Evolutionary conservation across 2,888 invertebrate genomes (phyloP), one percentile per base, ranked within the genome.

Genomic region (Lepeophtheirus nordmannii): DNA sequence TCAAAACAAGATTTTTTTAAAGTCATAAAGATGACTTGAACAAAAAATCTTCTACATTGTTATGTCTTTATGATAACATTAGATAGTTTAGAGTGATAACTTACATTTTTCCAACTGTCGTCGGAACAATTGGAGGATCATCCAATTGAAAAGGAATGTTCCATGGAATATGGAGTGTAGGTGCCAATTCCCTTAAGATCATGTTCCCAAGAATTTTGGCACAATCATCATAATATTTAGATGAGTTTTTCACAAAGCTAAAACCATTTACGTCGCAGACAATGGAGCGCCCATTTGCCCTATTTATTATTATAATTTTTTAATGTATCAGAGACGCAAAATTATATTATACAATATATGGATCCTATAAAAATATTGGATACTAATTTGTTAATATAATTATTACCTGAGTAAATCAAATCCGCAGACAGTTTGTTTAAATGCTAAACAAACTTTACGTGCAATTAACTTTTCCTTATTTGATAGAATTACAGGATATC

Each of bases 221-320:
- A 76, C 96, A 97, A 74, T 99, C 98, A 76, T 99, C 98, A 75
- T 99, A 99, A 78, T 99, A 99, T 75, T 99, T 99, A 76, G 91
- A 91, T 0, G 97, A 97, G 76, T 96, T 98, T 76, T 99, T 99
- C 37, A 99, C 98, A 77, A 99, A 99, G 74, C 96, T 97, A 77
- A 99, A 99, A 0, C 98, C 98, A 78, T 99, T 99, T 3, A 99
- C 98, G 80, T 99, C 98, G 78, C 98, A 98, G 0, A 99, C 98
- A 76, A 90, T 98, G 0, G 97, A 97, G 76, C 93, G 91, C 62
- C 98, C 98, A 79, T 92, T 97, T 22, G 98, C 97, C 76, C 96
- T 87, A 73, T 46, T 14, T 14, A 41, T 14, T 11, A 41, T 41
- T 41, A 14, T n/a, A n/a, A n/a, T n/a, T 30, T 30, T 22, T 75